phyloP scores from a whole-genome alignment of 2,888 invertebrate species.

The Heteropelma amictum region DNA sequence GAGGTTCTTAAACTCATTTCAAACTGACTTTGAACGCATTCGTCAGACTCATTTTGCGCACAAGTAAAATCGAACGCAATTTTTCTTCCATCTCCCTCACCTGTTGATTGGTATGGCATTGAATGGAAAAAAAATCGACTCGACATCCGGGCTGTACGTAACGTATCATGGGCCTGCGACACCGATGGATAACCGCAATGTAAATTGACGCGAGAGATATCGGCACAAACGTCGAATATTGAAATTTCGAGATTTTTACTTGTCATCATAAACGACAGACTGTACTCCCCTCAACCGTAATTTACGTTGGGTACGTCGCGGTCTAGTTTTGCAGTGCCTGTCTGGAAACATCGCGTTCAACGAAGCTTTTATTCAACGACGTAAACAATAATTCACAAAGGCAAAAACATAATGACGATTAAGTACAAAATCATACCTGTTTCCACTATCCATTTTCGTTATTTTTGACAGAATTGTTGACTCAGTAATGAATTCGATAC shows the following conservation, averaged over 20 bases:
- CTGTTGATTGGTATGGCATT: background rate
- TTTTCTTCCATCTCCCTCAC: background rate
- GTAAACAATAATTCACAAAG: too few relatives aligned
- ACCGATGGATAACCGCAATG: slow-evolving; percentile 36
- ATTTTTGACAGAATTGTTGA: too few relatives aligned
- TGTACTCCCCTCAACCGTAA: background rate
- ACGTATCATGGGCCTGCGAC: slow-evolving; percentile 4
- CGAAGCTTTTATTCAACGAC: too few relatives aligned
- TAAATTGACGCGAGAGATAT: slow-evolving; percentile 19
- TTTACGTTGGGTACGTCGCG: background rate
- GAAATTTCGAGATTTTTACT: slow-evolving; percentile 9
- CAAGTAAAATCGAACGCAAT: background rate
- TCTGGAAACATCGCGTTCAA: too few relatives aligned
- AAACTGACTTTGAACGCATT: background rate
- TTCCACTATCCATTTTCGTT: too few relatives aligned
- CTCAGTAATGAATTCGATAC: too few relatives aligned
- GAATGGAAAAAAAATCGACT: slow-evolving; percentile 44
- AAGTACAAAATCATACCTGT: too few relatives aligned
- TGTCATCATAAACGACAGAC: background rate
- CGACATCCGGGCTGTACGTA: slow-evolving; percentile 9
- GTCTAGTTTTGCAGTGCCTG: too few relatives aligned
- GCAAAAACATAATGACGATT: too few relatives aligned
- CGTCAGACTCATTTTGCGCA: background rate
- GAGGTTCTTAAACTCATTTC: background rate
- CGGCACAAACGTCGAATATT: background rate